Percentiles rank a stretch among this genome's conserved stretches.
These are phyloP conservation scores for Anas bernieri DNA, from an alignment of 2,797 vertebrate species.

Conservation along the genomic window DNA sequence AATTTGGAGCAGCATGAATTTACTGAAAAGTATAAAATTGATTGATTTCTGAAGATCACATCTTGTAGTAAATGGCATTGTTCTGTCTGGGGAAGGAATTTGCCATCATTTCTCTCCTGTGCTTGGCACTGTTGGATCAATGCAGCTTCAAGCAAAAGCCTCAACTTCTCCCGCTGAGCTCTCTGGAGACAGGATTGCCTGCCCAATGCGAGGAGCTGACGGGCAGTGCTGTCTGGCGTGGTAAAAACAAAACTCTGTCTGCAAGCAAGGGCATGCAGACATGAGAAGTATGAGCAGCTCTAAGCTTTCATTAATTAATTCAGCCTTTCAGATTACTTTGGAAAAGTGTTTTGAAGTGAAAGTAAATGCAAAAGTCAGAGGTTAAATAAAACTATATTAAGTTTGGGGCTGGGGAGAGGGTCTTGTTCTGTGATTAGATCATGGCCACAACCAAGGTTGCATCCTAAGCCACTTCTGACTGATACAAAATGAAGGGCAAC, in stretches of 20 bases:
- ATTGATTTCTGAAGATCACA: constrained; percentile 17
- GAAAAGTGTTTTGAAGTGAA: not conserved
- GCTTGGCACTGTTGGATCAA: not conserved
- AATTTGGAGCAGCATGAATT: constrained; percentile 29
- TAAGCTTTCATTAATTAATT: not conserved
- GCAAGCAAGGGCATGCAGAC: not conserved
- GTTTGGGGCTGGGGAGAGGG: not conserved
- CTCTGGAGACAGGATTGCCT: not conserved
- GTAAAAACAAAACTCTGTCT: not conserved
- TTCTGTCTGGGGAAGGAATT: not conserved
- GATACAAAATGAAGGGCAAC: no score
- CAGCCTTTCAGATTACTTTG: not conserved
- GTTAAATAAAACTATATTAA: rapidly evolving
- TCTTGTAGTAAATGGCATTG: not conserved
- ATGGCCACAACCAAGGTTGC: not conserved
- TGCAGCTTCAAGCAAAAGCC: not conserved
- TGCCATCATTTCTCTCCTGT: not conserved
- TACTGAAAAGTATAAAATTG: not conserved
- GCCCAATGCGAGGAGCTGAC: rapidly evolving
- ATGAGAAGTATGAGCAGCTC: rapidly evolving
- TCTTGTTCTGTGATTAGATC: not conserved
- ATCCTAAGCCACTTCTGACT: no score
- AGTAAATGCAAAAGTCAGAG: not conserved
- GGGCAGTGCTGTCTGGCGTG: not conserved
- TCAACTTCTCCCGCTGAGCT: not conserved